A percentile compares a stretch with the other conserved stretches of the same genome.
These are phyloP conservation scores for Dascyllus trimaculatus DNA, from an alignment of 2,113 vertebrate species.

Conservation along the genomic window DNA sequence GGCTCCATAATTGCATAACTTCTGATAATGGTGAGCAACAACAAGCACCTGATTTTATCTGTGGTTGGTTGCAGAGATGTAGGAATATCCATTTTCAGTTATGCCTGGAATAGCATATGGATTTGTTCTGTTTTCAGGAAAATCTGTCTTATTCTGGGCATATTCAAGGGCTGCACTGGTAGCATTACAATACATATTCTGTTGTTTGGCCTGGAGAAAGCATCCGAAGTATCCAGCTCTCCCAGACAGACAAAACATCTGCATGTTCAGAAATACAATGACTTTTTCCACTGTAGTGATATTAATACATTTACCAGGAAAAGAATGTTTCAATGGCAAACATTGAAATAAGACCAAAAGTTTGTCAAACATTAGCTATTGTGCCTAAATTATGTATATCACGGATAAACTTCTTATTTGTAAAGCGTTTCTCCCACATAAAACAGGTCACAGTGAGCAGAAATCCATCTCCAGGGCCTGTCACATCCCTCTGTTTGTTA, in stretches of 20 bases:
- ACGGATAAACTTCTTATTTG: slow-evolving; percentile 38
- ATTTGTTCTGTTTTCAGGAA: slow-evolving; percentile 4
- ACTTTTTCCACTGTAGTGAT: too few species aligned
- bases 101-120: slow-evolving; percentile 1
- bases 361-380: neutral
- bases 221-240: neutral
- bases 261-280: too few species aligned
- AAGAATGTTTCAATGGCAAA: neutral
- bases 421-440: slow-evolving; percentile 34
- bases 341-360: slow-evolving; percentile 12
- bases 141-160: neutral
- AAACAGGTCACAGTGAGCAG: slow-evolving; percentile 67
- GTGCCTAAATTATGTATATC: neutral
- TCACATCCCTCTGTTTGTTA: slow-evolving; percentile 68
- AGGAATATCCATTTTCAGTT: slow-evolving; percentile 10
- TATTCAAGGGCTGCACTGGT: neutral
- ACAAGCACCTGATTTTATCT: slow-evolving; percentile 1
- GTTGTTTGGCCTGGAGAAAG: neutral
- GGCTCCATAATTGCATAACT: neutral
- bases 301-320: too few species aligned
- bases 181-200: neutral
- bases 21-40: neutral
- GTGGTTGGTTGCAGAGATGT: neutral
- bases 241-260: neutral
- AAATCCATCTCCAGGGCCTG: slow-evolving; percentile 60